Evolutionary conservation across 2,113 vertebrate species (phyloP).

Genomic region (Anarrhichthys ocellatus): DNA sequence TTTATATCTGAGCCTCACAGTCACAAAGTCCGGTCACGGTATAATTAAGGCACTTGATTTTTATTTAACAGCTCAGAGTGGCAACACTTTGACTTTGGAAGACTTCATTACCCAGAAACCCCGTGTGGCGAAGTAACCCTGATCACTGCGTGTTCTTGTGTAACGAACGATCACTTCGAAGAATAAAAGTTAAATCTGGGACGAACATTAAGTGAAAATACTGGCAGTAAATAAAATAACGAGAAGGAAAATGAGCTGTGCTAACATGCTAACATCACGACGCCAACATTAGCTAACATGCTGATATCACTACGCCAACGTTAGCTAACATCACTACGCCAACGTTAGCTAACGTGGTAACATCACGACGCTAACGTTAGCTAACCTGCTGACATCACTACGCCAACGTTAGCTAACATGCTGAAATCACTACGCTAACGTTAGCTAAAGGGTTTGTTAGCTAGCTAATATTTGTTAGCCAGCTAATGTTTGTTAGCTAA

Average conservation of each 20-base stretch:
- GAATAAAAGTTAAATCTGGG: background rate
- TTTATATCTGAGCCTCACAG: background rate
- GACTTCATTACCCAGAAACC: conserved; percentile 25
- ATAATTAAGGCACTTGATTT: background rate
- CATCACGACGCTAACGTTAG: too few species aligned
- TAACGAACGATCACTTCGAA: background rate
- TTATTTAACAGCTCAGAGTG: background rate
- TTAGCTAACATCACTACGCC: too few species aligned
- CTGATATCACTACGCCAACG: background rate
- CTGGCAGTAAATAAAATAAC: background rate
- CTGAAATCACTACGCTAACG: too few species aligned
- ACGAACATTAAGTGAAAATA: background rate
- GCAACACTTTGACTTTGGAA: background rate
- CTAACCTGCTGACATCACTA: too few species aligned
- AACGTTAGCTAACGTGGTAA: too few species aligned
- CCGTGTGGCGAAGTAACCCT: background rate
- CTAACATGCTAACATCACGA: background rate
- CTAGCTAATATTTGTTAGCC: too few species aligned
- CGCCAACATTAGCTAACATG: background rate
- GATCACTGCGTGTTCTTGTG: background rate
- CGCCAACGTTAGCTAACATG: too few species aligned
- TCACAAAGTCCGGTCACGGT: background rate
- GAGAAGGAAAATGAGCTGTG: background rate
- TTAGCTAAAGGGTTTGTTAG: too few species aligned
- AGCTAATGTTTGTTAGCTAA: background rate